Evolutionary conservation across 2,797 vertebrate species (phyloP).

Genomic region (Scomberomorus guttatus): DNA sequence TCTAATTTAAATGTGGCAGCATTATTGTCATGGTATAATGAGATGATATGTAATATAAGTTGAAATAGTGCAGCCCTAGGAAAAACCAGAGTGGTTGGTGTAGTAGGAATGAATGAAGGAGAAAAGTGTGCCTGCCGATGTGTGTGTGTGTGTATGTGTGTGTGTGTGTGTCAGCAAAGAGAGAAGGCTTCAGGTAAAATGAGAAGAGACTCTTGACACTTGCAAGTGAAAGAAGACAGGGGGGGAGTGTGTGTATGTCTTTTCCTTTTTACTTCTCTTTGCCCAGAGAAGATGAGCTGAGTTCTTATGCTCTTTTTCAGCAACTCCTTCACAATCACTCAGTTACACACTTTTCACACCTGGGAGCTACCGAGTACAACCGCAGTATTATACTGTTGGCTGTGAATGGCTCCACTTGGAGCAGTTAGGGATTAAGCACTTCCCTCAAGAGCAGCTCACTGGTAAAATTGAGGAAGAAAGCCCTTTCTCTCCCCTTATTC

Average conservation of each 20-base stretch:
- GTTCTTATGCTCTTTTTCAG: slow-evolving; percentile 49
- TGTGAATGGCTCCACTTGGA: slow-evolving; percentile 62
- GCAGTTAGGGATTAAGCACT: slow-evolving; percentile 65
- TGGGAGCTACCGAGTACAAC: slow-evolving; percentile 59
- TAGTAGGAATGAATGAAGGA: not conserved
- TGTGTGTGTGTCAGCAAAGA: slow-evolving; percentile 21
- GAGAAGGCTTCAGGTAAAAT: slow-evolving; percentile 33
- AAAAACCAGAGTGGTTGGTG: not conserved
- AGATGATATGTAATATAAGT: not conserved
- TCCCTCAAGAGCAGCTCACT: slow-evolving; percentile 52
- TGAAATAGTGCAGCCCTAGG: not conserved
- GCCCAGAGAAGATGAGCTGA: slow-evolving; percentile 51
- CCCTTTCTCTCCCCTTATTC: slow-evolving; percentile 22
- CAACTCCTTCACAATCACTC: slow-evolving; percentile 58
- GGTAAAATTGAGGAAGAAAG: slow-evolving; percentile 41
- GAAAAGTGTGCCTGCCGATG: not conserved
- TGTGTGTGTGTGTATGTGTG: slow-evolving; percentile 8
- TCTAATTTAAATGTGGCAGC: slow-evolving; percentile 14
- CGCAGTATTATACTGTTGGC: slow-evolving; percentile 57
- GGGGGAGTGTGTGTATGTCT: slow-evolving; percentile 23
- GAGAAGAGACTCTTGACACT: slow-evolving; percentile 57
- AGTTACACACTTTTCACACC: slow-evolving; percentile 70
- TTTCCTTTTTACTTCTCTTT: slow-evolving; percentile 10
- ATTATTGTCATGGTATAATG: slow-evolving; percentile 4
- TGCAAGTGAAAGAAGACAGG: slow-evolving; percentile 23